Evolutionary conservation across 2,113 vertebrate genomes (phyloP).

Genomic region (Brachionichthys hirsutus): DNA sequence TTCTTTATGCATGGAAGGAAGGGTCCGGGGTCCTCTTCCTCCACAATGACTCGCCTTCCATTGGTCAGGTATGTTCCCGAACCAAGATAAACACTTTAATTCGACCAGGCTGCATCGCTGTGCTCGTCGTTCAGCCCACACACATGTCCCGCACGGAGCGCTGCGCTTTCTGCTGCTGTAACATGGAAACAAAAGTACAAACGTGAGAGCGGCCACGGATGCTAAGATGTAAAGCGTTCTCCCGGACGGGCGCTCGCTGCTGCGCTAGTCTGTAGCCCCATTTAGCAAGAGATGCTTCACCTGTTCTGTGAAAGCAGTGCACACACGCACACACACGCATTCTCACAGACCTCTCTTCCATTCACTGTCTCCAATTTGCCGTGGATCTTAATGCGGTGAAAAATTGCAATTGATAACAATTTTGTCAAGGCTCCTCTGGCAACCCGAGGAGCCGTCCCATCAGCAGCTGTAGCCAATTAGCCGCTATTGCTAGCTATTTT

Average conservation of each 20-base stretch:
- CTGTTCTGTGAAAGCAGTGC: slow-evolving; percentile 11
- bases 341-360: slow-evolving; percentile 35
- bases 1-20: slow-evolving; percentile 45
- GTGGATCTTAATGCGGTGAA: slow-evolving; percentile 64
- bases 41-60: no score
- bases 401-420: slow-evolving; percentile 80
- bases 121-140: slow-evolving; percentile 15
- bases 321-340: slow-evolving; percentile 22
- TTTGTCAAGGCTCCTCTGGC: slow-evolving; percentile 78
- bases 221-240: slow-evolving; percentile 35
- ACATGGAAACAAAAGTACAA: neutral
- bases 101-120: neutral
- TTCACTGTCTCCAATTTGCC: slow-evolving; percentile 40
- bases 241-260: slow-evolving; percentile 31
- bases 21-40: slow-evolving; percentile 25
- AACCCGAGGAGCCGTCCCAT: slow-evolving; percentile 75
- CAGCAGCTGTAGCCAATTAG: slow-evolving; percentile 89
- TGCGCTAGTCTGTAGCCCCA: slow-evolving; percentile 27
- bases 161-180: slow-evolving; percentile 36
- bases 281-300: slow-evolving; percentile 38
- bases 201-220: slow-evolving; percentile 18
- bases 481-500: slow-evolving; percentile 81
- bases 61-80: no score
- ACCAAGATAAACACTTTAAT: no score
- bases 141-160: slow-evolving; percentile 13